Conservation (phyloP, 2,888 invertebrate species). For the Cecidostiba fungosa region DNA sequence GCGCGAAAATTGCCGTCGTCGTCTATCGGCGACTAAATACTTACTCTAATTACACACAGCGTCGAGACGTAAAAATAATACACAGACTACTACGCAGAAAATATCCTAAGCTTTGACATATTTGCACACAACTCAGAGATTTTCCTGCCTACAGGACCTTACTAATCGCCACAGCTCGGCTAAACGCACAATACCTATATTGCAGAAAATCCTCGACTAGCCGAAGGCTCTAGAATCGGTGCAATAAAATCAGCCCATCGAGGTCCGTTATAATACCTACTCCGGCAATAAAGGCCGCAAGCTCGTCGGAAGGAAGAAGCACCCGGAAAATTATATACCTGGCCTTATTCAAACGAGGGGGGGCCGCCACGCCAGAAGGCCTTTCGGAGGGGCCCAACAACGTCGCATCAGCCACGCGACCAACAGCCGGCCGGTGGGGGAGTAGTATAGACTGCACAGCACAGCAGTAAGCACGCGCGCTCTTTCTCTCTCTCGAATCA, state of each 20-base stretch:
- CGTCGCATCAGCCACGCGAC: constrained; percentile 24
- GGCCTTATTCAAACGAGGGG: constrained; percentile 59
- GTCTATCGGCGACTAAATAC: too few relatives aligned
- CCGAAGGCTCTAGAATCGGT: too few relatives aligned
- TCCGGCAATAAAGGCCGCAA: neutral
- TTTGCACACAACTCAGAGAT: too few relatives aligned
- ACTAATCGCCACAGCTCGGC: too few relatives aligned
- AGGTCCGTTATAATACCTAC: neutral
- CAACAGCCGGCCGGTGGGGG: constrained; percentile 33
- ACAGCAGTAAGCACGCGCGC: constrained; percentile 65
- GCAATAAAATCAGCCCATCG: neutral
- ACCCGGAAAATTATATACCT: constrained; percentile 44
- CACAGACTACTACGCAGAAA: neutral
- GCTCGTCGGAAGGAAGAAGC: constrained; percentile 31
- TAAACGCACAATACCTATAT: too few relatives aligned
- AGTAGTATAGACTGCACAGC: neutral
- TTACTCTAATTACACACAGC: neutral
- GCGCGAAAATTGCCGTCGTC: too few relatives aligned
- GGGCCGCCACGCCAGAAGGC: constrained; percentile 66
- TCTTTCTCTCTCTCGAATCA: constrained; percentile 72
- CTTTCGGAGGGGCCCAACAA: constrained; percentile 58
- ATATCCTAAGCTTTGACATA: too few relatives aligned
- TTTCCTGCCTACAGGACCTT: too few relatives aligned
- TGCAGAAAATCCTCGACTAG: too few relatives aligned
- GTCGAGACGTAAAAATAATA: neutral